Evolutionary conservation across 1,140 invertebrate species (phyloP).

Genomic region (Ericerus pela): DNA sequence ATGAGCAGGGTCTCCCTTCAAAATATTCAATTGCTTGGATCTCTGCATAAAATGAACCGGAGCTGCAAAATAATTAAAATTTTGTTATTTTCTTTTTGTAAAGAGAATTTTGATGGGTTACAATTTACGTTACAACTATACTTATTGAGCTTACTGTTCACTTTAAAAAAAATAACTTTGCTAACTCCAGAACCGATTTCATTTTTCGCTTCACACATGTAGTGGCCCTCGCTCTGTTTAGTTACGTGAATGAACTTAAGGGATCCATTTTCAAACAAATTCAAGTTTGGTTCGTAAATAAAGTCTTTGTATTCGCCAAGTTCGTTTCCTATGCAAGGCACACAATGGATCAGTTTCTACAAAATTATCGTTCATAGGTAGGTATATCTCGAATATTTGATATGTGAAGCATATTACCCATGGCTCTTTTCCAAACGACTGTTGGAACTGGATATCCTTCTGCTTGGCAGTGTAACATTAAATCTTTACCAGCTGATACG

Average conservation of each 20-base stretch:
- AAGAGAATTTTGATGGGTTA: background rate
- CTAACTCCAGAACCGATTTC: conserved; percentile 73
- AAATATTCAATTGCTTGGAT: conserved; percentile 55
- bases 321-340: conserved; percentile 40
- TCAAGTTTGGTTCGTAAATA: conserved; percentile 52
- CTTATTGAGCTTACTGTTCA: conserved; percentile 52
- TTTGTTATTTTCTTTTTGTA: too few species aligned
- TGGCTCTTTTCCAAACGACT: conserved; percentile 74
- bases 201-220: conserved; percentile 83
- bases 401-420: conserved; percentile 40
- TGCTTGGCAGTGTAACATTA: conserved; percentile 76
- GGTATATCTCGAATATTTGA: background rate
- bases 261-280: conserved; percentile 64
- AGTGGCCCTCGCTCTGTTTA: conserved; percentile 75
- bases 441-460: conserved; percentile 75
- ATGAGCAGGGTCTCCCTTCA: conserved; percentile 54
- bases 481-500: conserved; percentile 65
- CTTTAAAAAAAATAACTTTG: conserved; percentile 72
- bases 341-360: background rate
- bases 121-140: background rate
- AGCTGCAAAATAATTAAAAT: conserved; percentile 47
- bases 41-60: conserved; percentile 70
- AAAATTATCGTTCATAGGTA: background rate
- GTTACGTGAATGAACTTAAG: conserved; percentile 61
- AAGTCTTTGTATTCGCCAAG: conserved; percentile 77